phyloP scores from a whole-genome alignment of 2,797 vertebrate species.

The Paramormyrops hopkinsi region DNA sequence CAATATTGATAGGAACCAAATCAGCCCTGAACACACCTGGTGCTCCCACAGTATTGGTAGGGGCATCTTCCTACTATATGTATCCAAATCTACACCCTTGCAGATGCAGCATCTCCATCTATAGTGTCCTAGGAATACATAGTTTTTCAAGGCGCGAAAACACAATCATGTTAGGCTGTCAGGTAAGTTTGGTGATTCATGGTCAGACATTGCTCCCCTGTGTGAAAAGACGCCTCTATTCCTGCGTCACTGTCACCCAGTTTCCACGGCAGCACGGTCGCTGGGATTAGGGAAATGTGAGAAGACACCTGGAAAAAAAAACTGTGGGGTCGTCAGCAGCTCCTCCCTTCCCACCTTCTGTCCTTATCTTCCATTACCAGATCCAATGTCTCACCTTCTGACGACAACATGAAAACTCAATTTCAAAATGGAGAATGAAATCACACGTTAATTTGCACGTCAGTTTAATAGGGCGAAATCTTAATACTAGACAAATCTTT shows the following conservation, averaged over 20 bases:
- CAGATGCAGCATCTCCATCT: neutral
- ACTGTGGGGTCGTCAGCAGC: neutral
- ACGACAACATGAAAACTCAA: neutral
- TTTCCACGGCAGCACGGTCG: neutral
- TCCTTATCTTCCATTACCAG: neutral
- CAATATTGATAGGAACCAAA: neutral
- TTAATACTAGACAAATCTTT: neutral
- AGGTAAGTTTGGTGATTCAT: neutral
- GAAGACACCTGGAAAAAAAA: conserved; percentile 14
- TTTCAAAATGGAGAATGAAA: neutral
- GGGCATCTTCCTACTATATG: neutral
- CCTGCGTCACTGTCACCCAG: neutral
- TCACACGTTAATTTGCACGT: neutral
- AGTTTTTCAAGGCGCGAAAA: neutral
- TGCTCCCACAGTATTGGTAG: neutral
- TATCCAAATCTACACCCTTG: neutral
- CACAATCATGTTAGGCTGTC: neutral
- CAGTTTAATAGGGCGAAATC: neutral
- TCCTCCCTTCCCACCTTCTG: neutral
- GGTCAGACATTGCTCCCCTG: neutral
- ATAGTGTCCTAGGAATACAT: neutral
- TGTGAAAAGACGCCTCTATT: neutral
- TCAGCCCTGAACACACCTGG: neutral
- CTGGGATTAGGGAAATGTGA: conserved; percentile 17
- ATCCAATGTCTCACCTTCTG: neutral